Base-by-base conservation (phyloP, 2,888 invertebrate genomes). In the Torymus tubicola region DNA sequence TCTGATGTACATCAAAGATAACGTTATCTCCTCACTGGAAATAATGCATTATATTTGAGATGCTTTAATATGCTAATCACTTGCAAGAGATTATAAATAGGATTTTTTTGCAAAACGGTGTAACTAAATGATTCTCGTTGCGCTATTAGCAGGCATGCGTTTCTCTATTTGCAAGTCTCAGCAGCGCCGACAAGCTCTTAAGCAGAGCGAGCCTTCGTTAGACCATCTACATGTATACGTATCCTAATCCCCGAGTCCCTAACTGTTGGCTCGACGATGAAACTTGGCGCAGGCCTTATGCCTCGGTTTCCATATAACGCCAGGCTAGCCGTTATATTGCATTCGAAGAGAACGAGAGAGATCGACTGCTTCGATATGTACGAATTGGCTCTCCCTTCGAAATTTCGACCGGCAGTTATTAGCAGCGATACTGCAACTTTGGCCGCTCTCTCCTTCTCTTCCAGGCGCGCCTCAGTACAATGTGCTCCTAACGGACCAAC, bases 361-460 rank as follows among this genome's bases (percentile, higher is more conserved):
- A 24, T 24, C 24, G 24, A 24, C 24, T 24, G 12, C 52, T 50
- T 52, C 16, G 65, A 65, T 64, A n/a, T 16, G 16, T 16, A 16
- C 10, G 50, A 10, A 68, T 68, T 68, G 67, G 67, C 16, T 52
- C 16, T 52, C 50, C 50, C 67, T 68, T 55, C 18, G 57, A 31
- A 31, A 69, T 69, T 69, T 57, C 67, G 16, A 67, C 21, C 52
- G 69, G 57, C 31, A 69, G 57, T 69, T 57, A 69, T 69, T 57
- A 57, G 13, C 57, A 13, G 55, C 31, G 31, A 10, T 24, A 24
- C 24, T 24, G 57, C 13, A 69, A 57, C 53, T 69, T 57, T 13
- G 70, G 11, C 3, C 58, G 24, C 24, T 24, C 24, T 2, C 24
- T 24, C 24, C 24, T 24, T 24, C 24, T 24, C 24, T 24, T 24